Conservation (phyloP, 2,888 invertebrate genomes). For the Andrena trimmerana region DNA sequence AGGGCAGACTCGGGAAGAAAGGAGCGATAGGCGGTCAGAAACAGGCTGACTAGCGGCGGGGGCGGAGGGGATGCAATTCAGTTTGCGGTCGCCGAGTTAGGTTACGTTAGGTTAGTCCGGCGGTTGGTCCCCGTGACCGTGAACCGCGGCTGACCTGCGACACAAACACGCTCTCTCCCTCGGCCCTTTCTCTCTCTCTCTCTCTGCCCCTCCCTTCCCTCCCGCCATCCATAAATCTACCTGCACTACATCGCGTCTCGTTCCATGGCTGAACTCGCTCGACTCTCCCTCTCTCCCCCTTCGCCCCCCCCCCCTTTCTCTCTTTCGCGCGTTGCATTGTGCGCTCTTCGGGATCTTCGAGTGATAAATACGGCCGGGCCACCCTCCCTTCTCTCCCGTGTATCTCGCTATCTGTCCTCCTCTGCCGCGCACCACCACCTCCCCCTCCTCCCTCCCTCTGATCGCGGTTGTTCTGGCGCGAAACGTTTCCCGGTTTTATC, state of each 20-base stretch:
- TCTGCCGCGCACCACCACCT: constrained; percentile 16
- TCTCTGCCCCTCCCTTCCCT: constrained; percentile 60
- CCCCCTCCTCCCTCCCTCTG: neutral
- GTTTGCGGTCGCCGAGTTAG: constrained; percentile 74
- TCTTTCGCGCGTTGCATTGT: constrained; percentile 64
- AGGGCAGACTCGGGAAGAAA: constrained; percentile 44
- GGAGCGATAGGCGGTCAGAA: constrained; percentile 51
- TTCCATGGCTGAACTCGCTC: constrained; percentile 65
- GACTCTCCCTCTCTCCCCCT: constrained; percentile 56
- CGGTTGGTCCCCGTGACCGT: constrained; percentile 80
- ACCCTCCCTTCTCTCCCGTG: constrained; percentile 38
- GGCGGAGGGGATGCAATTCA: constrained; percentile 70
- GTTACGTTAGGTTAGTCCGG: constrained; percentile 76
- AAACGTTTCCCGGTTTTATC: constrained; percentile 67
- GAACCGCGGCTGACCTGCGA: constrained; percentile 83
- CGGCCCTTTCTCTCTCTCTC: constrained; percentile 52
- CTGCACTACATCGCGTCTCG: constrained; percentile 78
- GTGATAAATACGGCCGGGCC: constrained; percentile 70
- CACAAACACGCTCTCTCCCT: constrained; percentile 76
- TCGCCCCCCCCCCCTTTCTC: neutral
- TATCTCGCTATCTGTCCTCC: constrained; percentile 51
- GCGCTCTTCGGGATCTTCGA: constrained; percentile 68
- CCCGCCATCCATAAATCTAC: constrained; percentile 81
- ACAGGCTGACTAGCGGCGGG: constrained; percentile 10
- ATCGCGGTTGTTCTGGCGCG: constrained; percentile 9